Evolutionary conservation across 2,797 vertebrate genomes (phyloP).

Genomic region (Fistularia tabacaria): DNA sequence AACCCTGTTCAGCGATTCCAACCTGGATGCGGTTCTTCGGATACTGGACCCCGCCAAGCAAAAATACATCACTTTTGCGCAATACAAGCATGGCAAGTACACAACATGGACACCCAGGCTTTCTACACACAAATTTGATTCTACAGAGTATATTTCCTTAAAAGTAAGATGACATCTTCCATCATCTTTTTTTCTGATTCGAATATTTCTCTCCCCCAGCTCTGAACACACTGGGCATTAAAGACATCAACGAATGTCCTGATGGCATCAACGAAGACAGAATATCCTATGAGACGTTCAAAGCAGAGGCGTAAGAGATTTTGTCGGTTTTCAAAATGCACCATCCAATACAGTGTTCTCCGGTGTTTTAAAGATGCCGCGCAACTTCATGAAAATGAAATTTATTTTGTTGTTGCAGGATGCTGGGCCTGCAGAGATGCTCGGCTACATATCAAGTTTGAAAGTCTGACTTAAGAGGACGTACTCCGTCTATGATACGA

Average conservation of each 20-base stretch:
- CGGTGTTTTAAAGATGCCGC: not conserved
- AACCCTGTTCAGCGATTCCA: constrained; percentile 56
- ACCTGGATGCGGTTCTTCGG: constrained; percentile 63
- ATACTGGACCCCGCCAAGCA: constrained; percentile 67
- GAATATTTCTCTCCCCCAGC: constrained; percentile 42
- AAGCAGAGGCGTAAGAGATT: constrained; percentile 68
- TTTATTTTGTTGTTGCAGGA: constrained; percentile 53
- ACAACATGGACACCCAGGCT: not conserved
- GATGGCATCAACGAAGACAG: constrained; percentile 64
- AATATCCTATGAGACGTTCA: constrained; percentile 73
- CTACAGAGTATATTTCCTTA: not conserved
- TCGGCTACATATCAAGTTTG: constrained; percentile 50
- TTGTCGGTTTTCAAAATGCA: not conserved
- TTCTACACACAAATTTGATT: too few species aligned
- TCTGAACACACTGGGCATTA: constrained; percentile 68
- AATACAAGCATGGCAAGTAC: constrained; percentile 70
- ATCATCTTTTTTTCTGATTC: not conserved
- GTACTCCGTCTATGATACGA: too few species aligned
- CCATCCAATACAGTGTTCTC: not conserved
- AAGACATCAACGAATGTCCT: constrained; percentile 63
- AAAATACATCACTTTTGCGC: constrained; percentile 58
- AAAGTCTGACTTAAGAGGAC: not conserved
- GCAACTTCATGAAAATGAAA: not conserved
- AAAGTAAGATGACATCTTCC: not conserved
- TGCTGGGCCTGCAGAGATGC: constrained; percentile 50